phyloP scores from a whole-genome alignment of 2,797 vertebrate species.

The Cottoperca gobio region DNA sequence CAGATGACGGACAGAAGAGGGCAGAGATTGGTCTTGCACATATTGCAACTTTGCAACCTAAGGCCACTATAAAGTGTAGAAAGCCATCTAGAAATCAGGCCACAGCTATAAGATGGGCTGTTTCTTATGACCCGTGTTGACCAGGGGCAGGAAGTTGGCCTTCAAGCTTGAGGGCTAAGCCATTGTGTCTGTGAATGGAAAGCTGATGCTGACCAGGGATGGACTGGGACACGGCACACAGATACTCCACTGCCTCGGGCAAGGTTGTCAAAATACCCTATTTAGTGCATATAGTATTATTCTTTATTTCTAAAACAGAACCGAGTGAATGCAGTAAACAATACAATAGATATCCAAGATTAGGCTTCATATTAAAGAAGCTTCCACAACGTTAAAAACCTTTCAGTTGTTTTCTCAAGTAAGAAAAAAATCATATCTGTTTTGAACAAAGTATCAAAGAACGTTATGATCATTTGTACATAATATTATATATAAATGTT shows the following conservation, averaged over 20 bases:
- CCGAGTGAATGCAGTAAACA: background rate
- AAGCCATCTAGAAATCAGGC: constrained; percentile 24
- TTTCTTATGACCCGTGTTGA: constrained; percentile 41
- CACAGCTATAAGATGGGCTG: constrained; percentile 10
- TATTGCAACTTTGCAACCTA: constrained; percentile 10
- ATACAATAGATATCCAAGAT: background rate
- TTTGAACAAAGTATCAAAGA: too few relatives aligned
- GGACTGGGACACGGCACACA: constrained; percentile 14
- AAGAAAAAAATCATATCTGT: too few relatives aligned
- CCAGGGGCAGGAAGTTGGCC: constrained; percentile 12
- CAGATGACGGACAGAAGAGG: constrained; percentile 10
- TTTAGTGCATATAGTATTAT: background rate
- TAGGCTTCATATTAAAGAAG: background rate
- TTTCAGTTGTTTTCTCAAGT: too few relatives aligned
- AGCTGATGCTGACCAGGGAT: constrained; percentile 28
- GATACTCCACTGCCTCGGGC: constrained; percentile 23
- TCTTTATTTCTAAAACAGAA: constrained; percentile 12
- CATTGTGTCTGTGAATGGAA: constrained; percentile 38
- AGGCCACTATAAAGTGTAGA: constrained; percentile 9
- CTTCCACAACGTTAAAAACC: too few relatives aligned
- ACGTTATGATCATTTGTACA: background rate
- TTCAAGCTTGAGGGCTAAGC: constrained; percentile 39
- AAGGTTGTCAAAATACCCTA: constrained; percentile 21
- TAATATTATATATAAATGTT: background rate
- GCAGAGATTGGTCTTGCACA: constrained; percentile 19